A percentile compares a stretch with the other conserved stretches of the same genome.
Conservation (phyloP, 2,797 vertebrate genomes). For the Smutsia temminckii region DNA sequence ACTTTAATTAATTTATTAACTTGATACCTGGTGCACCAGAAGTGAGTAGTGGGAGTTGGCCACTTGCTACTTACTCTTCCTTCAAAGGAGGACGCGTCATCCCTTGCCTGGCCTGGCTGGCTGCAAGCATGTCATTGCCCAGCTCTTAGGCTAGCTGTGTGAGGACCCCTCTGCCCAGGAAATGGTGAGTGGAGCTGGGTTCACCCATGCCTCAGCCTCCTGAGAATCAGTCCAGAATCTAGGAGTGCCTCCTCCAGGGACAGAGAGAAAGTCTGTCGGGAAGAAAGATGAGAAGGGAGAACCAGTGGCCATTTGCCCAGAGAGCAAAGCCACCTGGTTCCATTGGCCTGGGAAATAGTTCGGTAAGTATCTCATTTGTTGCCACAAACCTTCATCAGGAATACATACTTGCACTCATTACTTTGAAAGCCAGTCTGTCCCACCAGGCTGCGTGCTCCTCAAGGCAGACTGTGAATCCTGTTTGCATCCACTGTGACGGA, state of each 20-base stretch:
- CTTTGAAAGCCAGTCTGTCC: neutral
- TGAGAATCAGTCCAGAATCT: neutral
- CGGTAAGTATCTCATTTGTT: neutral
- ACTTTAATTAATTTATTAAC: constrained; percentile 18
- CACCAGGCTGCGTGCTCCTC: neutral
- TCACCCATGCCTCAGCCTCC: neutral
- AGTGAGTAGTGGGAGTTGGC: neutral
- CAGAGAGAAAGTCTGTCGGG: neutral
- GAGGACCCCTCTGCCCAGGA: neutral
- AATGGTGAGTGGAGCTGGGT: neutral
- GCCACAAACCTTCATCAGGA: neutral
- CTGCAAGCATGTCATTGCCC: neutral
- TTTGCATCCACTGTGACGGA: neutral
- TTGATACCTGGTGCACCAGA: neutral
- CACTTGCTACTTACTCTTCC: neutral
- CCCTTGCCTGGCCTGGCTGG: neutral
- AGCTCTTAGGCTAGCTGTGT: neutral
- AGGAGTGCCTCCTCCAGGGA: neutral
- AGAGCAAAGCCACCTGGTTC: neutral
- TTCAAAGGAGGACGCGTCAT: neutral
- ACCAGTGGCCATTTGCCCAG: neutral
- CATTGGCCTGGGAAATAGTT: neutral
- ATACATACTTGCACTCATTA: neutral
- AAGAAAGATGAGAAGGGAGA: neutral
- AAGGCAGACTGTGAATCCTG: neutral